Evolutionary conservation across 2,113 vertebrate genomes (phyloP), one percentile per base, ranked within the genome.

Genomic region (Microtus oregoni): DNA sequence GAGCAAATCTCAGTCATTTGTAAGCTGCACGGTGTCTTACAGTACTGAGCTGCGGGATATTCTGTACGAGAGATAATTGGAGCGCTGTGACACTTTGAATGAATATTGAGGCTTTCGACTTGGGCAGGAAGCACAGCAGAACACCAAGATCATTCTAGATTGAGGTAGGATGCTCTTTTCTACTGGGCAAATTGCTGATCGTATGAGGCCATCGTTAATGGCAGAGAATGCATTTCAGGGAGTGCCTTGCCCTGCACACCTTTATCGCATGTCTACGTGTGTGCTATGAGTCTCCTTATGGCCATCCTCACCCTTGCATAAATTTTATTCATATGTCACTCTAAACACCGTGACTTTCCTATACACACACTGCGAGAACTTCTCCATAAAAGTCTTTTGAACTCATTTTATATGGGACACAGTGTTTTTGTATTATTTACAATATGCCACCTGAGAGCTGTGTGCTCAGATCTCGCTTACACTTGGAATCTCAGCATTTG

Each of bases 1-100:
- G 89, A 85, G 83, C 35, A 94, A 97, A 98, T 96, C 96, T 95
- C 96, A 63, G 82, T 78, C 98, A 93, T 97, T 97, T 97, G 95
- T 96, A 96, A 97, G 94, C 89, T 58, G 92, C 75, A 95, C 94
- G 93, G 47, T 94, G 92, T 86, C 90, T 96, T 90, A 90, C 92
- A 96, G 92, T 86, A 50, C 79, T 92, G 92, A 97, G 92, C 86
- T 77, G 92, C 44, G 75, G 89, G 86, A n/a, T 72, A 63, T 96
- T 97, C 91, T 95, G 50, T 92, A 50, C n/a, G 6, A 47, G 83
- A 97, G 89, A 96, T 93, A 96, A 96, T 94, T 95, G 94, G 83
- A 96, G 91, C 35, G 87, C 92, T 95, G 75, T 97, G 97, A 65
- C 82, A 72, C 44, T 88, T 47, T 85, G 90, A 96, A 91, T 95